Percentiles rank a stretch among this genome's conserved stretches.
Conservation (phyloP, 30 jellyfish, hydroid and myxozoan species). For the Chrysaora quinquecirrha region DNA sequence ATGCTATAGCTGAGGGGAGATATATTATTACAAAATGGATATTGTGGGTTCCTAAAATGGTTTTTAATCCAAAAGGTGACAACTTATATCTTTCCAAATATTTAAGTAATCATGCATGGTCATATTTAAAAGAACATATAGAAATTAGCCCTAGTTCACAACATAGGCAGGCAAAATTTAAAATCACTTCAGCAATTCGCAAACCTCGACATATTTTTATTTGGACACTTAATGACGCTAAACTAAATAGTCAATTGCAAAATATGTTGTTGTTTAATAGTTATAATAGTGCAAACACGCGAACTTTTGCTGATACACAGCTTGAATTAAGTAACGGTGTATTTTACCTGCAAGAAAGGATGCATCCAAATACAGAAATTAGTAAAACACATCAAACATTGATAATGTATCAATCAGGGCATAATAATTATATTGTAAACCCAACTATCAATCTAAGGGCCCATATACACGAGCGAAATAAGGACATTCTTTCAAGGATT, state of each 20-base stretch:
- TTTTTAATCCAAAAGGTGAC: conserved; percentile 2
- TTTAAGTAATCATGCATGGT: conserved; percentile 8
- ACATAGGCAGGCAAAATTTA: conserved; percentile 13
- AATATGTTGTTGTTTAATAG: neutral
- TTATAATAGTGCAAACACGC: neutral
- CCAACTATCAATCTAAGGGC: neutral
- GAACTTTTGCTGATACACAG: neutral
- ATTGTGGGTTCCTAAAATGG: conserved; percentile 42
- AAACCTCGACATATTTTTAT: conserved; percentile 26
- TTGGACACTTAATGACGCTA: conserved; percentile 9
- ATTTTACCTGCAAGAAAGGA: neutral
- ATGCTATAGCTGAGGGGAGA: conserved; percentile 26
- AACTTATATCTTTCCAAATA: conserved; percentile 4
- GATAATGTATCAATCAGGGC: neutral
- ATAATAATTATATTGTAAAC: neutral
- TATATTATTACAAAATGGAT: conserved; percentile 6
- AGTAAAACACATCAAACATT: neutral
- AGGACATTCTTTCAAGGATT: too few species aligned
- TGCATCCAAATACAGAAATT: conserved; percentile 8
- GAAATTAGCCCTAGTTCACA: conserved; percentile 4
- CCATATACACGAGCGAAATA: too few species aligned
- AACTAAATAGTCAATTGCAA: neutral
- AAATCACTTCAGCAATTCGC: conserved; percentile 22
- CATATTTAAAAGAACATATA: conserved; percentile 19
- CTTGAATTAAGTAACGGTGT: conserved; percentile 13